Percentiles rank a stretch among this genome's conserved stretches.
These are phyloP conservation scores for Ptilorrhoa leucosticta DNA, from an alignment of 2,113 vertebrate species.

Conservation along the genomic window DNA sequence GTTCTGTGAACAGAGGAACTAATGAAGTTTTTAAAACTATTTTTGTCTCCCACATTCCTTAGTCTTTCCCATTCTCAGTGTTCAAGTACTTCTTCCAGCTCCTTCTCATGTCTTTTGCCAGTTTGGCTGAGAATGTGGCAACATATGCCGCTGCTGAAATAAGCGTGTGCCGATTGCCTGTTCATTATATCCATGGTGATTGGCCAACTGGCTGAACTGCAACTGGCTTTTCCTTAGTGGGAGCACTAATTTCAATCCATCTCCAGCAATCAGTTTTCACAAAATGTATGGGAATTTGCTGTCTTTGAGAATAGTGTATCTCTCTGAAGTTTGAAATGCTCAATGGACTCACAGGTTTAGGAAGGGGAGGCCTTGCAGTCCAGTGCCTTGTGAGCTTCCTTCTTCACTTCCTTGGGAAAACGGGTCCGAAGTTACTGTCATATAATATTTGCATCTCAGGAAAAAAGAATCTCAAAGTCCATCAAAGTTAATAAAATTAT, in stretches of 20 bases:
- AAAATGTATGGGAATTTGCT: background rate
- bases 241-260: background rate
- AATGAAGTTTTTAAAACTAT: background rate
- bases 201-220: conserved; percentile 40
- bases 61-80: background rate
- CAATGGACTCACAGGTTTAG: background rate
- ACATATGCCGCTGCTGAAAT: conserved; percentile 41
- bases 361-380: background rate
- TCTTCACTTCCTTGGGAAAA: background rate
- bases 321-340: background rate
- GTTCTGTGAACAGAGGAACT: background rate
- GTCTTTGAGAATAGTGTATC: background rate
- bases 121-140: conserved; percentile 44
- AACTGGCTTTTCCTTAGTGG: conserved; percentile 19
- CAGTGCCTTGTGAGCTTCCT: background rate
- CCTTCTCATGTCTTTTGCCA: conserved; percentile 45
- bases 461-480: background rate
- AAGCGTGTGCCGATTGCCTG: background rate
- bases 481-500: background rate
- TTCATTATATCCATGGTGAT: background rate
- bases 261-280: background rate
- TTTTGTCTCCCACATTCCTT: background rate
- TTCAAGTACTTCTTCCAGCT: conserved; percentile 3
- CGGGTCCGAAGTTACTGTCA: background rate
- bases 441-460: rapidly evolving